Conservation (phyloP, 2,797 vertebrate species). For the Thaleichthys pacificus region DNA sequence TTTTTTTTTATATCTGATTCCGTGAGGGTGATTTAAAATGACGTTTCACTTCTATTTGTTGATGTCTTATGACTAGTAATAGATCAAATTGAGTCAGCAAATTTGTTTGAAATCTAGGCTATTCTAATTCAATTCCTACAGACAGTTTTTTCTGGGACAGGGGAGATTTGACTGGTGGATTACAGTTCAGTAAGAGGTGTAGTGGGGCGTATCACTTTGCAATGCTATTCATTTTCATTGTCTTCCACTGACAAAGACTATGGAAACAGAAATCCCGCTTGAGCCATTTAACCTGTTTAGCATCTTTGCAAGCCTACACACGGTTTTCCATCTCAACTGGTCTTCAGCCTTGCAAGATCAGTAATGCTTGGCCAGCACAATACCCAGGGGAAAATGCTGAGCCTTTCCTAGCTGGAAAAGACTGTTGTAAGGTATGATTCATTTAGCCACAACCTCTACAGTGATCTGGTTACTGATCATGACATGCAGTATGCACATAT, state of each 20-base stretch:
- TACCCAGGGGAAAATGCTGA: not conserved
- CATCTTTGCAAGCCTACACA: constrained; percentile 18
- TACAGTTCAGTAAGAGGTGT: constrained; percentile 6
- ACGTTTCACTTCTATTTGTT: constrained; percentile 36
- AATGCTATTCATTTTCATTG: constrained; percentile 45
- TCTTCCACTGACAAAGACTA: constrained; percentile 35
- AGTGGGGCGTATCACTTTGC: constrained; percentile 36
- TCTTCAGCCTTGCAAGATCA: not conserved
- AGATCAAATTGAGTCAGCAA: constrained; percentile 55
- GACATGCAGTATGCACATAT: not conserved
- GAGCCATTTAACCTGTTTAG: constrained; percentile 27
- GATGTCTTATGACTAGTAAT: constrained; percentile 1
- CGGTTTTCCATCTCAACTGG: constrained; percentile 26
- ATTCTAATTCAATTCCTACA: constrained; percentile 13
- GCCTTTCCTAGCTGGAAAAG: not conserved
- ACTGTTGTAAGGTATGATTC: not conserved
- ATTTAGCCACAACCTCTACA: not conserved
- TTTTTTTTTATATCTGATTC: constrained; percentile 36
- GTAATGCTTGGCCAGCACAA: constrained; percentile 1
- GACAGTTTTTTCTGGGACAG: constrained; percentile 31
- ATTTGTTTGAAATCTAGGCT: constrained; percentile 25
- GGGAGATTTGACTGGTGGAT: not conserved
- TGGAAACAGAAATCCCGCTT: constrained; percentile 34
- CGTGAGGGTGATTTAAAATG: constrained; percentile 44
- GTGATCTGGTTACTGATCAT: not conserved